Evolutionary conservation across 1,140 invertebrate genomes (phyloP).

Genomic region (Megathymus violae): DNA sequence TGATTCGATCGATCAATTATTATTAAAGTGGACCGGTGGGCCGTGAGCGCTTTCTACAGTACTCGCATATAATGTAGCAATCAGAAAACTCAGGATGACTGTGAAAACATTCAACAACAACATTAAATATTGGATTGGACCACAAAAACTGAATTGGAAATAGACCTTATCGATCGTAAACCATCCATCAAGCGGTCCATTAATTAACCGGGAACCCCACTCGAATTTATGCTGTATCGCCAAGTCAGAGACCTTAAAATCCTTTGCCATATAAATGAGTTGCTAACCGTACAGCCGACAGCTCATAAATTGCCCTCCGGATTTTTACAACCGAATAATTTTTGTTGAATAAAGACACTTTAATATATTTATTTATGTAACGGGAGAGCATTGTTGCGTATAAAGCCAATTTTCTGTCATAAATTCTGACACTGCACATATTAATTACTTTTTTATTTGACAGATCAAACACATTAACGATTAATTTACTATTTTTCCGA

Average conservation of each 20-base stretch:
- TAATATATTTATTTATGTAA: conserved; percentile 26
- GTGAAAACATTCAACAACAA: conserved; percentile 20
- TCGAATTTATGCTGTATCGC: conserved; percentile 8
- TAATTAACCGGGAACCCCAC: conserved; percentile 13
- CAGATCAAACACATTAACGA: no score
- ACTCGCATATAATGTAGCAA: conserved; percentile 1
- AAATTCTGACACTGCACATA: conserved; percentile 18
- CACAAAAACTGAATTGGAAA: conserved; percentile 32
- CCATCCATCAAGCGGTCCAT: conserved; percentile 26
- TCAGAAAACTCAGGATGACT: background rate
- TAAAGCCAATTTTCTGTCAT: conserved; percentile 23
- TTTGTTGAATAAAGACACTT: conserved; percentile 24
- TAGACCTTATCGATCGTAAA: conserved; percentile 32
- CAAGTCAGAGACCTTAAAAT: conserved; percentile 15
- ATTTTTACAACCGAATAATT: conserved; percentile 35
- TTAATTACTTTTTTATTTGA: no score
- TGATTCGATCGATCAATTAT: no score
- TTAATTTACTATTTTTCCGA: no score
- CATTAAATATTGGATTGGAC: conserved; percentile 21
- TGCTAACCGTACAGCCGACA: conserved; percentile 11
- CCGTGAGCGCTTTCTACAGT: no score
- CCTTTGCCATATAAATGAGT: background rate
- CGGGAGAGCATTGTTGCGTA: conserved; percentile 24
- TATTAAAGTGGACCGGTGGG: no score
- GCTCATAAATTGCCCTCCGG: conserved; percentile 27